These are phyloP conservation scores for Phyllotreta cruciferae DNA, from an alignment of 2,888 invertebrate species.

Conservation along the genomic window DNA sequence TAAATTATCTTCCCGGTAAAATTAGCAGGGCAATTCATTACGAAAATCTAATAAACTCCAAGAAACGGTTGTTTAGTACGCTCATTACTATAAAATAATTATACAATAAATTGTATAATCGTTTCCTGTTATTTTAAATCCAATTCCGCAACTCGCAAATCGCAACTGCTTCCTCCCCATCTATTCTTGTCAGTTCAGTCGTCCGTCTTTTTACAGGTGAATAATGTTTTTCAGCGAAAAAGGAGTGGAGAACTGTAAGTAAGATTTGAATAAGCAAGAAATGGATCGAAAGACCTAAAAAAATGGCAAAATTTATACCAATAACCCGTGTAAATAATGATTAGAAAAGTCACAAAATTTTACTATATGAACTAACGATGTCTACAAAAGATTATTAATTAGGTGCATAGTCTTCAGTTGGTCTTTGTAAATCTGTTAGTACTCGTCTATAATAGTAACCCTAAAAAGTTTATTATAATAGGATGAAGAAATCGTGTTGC, in stretches of 20 bases:
- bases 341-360: too few relatives aligned
- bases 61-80: not conserved
- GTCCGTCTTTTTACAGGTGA: conserved; percentile 18
- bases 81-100: conserved; percentile 10
- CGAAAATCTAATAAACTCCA: too few relatives aligned
- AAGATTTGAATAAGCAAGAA: conserved; percentile 8
- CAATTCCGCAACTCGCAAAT: conserved; percentile 4
- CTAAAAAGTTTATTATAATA: too few relatives aligned
- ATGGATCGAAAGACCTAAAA: not conserved
- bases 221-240: conserved; percentile 22
- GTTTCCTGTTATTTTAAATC: conserved; percentile 3
- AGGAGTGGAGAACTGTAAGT: conserved; percentile 8
- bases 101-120: conserved; percentile 9
- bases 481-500: too few relatives aligned
- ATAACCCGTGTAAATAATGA: too few relatives aligned
- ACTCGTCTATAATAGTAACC: too few relatives aligned
- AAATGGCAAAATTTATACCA: not conserved
- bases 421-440: too few relatives aligned
- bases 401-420: too few relatives aligned
- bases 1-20: too few relatives aligned
- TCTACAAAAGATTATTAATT: too few relatives aligned
- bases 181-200: conserved; percentile 8
- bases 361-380: too few relatives aligned
- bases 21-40: too few relatives aligned
- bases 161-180: conserved; percentile 11